Evolutionary conservation across 1,140 invertebrate genomes (phyloP).

Genomic region (Drosophila paulistorum): DNA sequence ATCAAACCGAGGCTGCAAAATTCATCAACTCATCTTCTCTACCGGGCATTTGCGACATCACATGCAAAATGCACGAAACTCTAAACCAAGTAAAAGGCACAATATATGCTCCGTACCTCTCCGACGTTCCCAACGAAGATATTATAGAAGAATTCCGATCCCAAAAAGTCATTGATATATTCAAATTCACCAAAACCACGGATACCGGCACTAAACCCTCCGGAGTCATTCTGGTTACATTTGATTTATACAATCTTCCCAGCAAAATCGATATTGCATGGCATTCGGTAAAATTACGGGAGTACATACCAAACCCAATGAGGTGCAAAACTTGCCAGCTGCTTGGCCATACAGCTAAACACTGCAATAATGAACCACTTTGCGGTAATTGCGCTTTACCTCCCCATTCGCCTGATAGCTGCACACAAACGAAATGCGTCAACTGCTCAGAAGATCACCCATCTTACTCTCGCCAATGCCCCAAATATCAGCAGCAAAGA

Average conservation of each 20-base stretch:
- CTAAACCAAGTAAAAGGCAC: conserved; percentile 10
- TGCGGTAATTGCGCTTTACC: too few relatives aligned
- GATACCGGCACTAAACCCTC: conserved; percentile 4
- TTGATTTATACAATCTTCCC: conserved; percentile 5
- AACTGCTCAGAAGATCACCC: conserved; percentile 17
- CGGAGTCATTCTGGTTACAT: neutral
- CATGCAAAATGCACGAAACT: too few relatives aligned
- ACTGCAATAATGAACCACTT: too few relatives aligned
- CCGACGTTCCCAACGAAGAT: conserved; percentile 6
- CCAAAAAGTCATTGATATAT: conserved; percentile 18
- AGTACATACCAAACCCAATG: conserved; percentile 10
- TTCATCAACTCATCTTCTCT: too few relatives aligned
- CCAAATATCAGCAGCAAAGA: conserved; percentile 14
- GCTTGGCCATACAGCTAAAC: too few relatives aligned
- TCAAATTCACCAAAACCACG: conserved; percentile 16
- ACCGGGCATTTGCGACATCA: too few relatives aligned
- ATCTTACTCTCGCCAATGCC: conserved; percentile 11
- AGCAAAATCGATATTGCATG: neutral
- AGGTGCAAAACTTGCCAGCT: neutral
- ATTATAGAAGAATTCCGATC: conserved; percentile 15
- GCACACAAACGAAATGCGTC: conserved; percentile 13
- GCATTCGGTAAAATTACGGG: conserved; percentile 2
- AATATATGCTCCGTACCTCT: conserved; percentile 11
- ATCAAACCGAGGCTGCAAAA: conserved; percentile 7
- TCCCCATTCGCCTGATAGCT: too few relatives aligned